These are phyloP conservation scores for Ephestia elutella DNA, from an alignment of 1,140 invertebrate genomes.

Conservation along the genomic window DNA sequence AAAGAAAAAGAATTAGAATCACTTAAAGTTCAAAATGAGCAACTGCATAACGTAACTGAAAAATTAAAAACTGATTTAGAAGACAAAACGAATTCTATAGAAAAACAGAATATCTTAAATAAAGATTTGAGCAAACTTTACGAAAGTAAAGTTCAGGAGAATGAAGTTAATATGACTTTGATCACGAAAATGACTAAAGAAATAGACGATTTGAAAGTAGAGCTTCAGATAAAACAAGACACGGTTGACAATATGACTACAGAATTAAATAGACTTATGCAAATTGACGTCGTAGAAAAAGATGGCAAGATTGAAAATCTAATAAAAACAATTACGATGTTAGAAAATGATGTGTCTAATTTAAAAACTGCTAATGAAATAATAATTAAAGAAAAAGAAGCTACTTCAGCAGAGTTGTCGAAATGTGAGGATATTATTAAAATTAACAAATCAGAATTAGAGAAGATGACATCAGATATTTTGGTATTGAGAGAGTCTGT, in stretches of 20 bases:
- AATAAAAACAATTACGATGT: slow-evolving; percentile 8
- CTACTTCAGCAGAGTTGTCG: slow-evolving; percentile 31
- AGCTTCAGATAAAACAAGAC: slow-evolving; percentile 28
- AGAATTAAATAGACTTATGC: slow-evolving; percentile 15
- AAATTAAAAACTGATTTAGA: slow-evolving; percentile 22
- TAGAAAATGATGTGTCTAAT: slow-evolving; percentile 32
- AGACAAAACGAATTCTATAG: slow-evolving; percentile 30
- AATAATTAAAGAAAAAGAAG: slow-evolving; percentile 47
- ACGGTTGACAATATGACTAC: slow-evolving; percentile 23
- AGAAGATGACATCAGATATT: slow-evolving; percentile 47
- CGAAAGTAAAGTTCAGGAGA: slow-evolving; percentile 43
- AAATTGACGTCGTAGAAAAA: slow-evolving; percentile 10
- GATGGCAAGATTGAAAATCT: slow-evolving; percentile 12
- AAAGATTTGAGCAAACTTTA: slow-evolving; percentile 38
- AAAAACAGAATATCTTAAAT: slow-evolving; percentile 23
- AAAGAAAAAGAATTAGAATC: slow-evolving; percentile 34
- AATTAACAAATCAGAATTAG: slow-evolving; percentile 41
- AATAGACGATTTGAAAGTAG: slow-evolving; percentile 35
- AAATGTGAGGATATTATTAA: slow-evolving; percentile 37
- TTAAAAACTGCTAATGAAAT: slow-evolving; percentile 44
- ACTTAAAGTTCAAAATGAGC: slow-evolving; percentile 21
- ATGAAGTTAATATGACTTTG: slow-evolving; percentile 27
- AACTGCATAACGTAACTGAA: slow-evolving; percentile 26
- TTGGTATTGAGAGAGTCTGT: slow-evolving; percentile 40
- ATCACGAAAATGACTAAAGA: slow-evolving; percentile 38